Evolutionary conservation across 1,140 invertebrate genomes (phyloP), one percentile per base, ranked within the genome.

Genomic region (Papilio glaucus): DNA sequence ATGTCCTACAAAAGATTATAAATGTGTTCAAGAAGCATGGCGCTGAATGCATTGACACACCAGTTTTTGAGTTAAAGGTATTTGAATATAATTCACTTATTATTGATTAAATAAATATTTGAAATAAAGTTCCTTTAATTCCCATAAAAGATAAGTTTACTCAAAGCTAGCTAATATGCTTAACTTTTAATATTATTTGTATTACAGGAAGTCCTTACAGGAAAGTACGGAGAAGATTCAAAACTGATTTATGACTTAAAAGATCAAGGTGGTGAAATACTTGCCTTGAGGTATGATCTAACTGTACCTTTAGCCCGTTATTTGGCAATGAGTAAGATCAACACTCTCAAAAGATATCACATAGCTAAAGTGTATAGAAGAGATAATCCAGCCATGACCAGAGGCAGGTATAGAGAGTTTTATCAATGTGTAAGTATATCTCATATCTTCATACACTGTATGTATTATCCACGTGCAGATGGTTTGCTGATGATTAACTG

Each of bases 181-280:
- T 57, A 2, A 57, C 49, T 57, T 21, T 57, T 57, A 18, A 21
- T 7, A 5, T 15, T 62, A 21, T 53, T 68, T 68, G 39, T 77
- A 65, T 79, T 87, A 92, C 85, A 99, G 97, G 99, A 99, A 94
- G 98, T 99, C 5, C 94, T 99, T 37, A 99, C 98, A 60, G 99
- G 98, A 57, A 99, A 99, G 94, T 99, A 99, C 95, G 99, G 99
- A 4, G 99, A 99, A 94, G 99, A 99, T 93, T 98, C 98, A 0
- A 99, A 99, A 90, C 93, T 99, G 0, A 99, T 99, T 65, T 99
- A 99, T 93, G 99, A 99, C 92, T 93, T 99, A 8, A 98, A 97
- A 87, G 99, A 99, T 94, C 99, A 99, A 94, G 99, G 99, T 67
- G 99, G 99, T 41, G 99, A 99, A 94, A 96, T 98, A 71, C 91